phyloP scores from a whole-genome alignment of 2,888 invertebrate genomes.

The Frankliniella fusca region DNA sequence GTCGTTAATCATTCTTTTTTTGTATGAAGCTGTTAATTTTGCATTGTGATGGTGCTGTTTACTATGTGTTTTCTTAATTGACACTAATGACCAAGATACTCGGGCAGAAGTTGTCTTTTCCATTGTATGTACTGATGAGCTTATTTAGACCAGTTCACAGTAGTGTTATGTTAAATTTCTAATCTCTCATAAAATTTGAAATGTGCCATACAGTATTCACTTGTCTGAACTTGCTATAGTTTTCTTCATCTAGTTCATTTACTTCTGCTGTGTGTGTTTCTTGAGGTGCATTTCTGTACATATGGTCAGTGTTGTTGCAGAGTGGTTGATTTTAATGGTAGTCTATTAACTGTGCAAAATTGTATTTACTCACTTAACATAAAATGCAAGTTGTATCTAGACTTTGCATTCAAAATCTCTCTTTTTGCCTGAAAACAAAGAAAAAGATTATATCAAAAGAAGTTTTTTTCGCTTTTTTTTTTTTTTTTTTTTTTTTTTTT shows the following conservation, averaged over 20 bases:
- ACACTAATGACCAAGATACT: neutral
- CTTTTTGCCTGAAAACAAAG: too few relatives aligned
- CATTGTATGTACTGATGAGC: neutral
- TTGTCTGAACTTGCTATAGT: neutral
- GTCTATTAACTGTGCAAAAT: too few relatives aligned
- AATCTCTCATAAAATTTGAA: neutral
- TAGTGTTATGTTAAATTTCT: neutral
- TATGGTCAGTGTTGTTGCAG: too few relatives aligned
- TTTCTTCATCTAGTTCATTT: neutral
- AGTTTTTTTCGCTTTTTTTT: neutral
- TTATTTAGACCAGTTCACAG: neutral
- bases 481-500: neutral
- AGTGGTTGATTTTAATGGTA: too few relatives aligned
- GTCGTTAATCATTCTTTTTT: too few relatives aligned
- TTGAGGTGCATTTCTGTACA: neutral
- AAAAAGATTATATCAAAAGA: neutral
- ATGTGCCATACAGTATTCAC: conserved; percentile 20
- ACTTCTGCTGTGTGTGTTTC: neutral
- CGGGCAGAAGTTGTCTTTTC: neutral
- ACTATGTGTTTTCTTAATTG: neutral
- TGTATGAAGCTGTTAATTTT: too few relatives aligned
- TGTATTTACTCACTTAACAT: too few relatives aligned
- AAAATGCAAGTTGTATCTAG: too few relatives aligned
- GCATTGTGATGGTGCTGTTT: neutral
- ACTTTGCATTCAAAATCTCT: too few relatives aligned